Conservation (phyloP, 2,113 vertebrate genomes). For the Chloropsis hardwickii region DNA sequence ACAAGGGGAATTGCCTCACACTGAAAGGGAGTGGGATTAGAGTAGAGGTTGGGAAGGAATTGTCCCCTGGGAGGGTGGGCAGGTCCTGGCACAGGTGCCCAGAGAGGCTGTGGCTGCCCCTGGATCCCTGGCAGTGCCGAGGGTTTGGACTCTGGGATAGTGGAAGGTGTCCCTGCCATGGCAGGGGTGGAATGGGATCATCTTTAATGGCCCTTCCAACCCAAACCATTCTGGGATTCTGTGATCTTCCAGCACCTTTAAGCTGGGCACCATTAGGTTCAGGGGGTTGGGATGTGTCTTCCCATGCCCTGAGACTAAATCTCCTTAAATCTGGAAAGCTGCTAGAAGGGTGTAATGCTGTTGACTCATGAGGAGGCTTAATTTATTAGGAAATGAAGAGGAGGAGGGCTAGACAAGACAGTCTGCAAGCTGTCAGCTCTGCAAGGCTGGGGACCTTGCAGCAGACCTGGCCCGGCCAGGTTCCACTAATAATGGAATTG, state of each 20-base stretch:
- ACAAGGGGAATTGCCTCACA: neutral
- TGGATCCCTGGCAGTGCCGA: neutral
- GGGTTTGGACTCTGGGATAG: rapidly evolving
- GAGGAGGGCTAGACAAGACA: neutral
- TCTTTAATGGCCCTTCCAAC: neutral
- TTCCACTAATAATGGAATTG: neutral
- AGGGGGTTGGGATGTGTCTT: neutral
- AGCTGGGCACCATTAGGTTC: neutral
- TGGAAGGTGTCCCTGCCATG: neutral
- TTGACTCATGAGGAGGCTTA: constrained; percentile 29
- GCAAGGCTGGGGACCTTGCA: neutral
- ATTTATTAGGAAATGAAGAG: neutral
- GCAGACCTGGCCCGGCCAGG: neutral
- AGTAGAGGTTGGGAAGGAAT: neutral
- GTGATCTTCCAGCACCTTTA: neutral
- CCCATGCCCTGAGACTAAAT: neutral
- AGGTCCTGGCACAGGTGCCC: neutral
- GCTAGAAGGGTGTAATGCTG: neutral
- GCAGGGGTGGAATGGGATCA: neutral
- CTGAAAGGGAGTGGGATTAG: neutral
- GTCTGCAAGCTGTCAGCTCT: neutral
- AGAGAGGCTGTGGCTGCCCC: neutral
- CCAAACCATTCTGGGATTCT: neutral
- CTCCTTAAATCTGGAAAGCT: neutral
- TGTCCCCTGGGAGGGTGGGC: neutral